Evolutionary conservation across 2,888 invertebrate genomes (phyloP).

Genomic region (Dynastes tityus): DNA sequence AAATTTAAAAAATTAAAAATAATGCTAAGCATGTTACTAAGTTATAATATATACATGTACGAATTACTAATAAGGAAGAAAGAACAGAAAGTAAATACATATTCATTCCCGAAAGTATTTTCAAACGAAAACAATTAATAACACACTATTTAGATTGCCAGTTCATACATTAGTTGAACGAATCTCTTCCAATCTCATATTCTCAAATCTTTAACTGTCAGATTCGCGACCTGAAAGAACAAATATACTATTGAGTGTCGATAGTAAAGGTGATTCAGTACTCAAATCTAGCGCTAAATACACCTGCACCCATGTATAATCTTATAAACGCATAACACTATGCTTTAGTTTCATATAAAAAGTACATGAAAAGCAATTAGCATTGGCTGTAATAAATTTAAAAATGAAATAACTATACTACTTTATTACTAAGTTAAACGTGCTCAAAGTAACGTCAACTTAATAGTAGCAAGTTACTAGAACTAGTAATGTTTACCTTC

Average conservation of each 20-base stretch:
- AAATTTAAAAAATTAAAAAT: slow-evolving; percentile 5
- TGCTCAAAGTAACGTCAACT: neutral
- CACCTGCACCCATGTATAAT: neutral
- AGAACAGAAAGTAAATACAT: slow-evolving; percentile 10
- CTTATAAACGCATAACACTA: neutral
- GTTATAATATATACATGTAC: slow-evolving; percentile 29
- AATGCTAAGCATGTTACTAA: slow-evolving; percentile 23
- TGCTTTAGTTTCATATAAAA: slow-evolving; percentile 5
- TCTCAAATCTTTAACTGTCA: slow-evolving; percentile 30
- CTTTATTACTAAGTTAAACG: too few relatives aligned
- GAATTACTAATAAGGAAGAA: slow-evolving; percentile 13
- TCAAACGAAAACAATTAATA: slow-evolving; percentile 4
- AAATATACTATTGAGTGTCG: neutral
- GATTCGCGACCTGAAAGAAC: slow-evolving; percentile 39
- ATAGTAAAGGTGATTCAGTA: neutral
- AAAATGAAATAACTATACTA: neutral
- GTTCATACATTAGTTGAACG: slow-evolving; percentile 25
- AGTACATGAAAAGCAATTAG: neutral
- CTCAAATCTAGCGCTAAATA: neutral
- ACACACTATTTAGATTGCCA: slow-evolving; percentile 25
- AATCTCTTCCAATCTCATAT: slow-evolving; percentile 12
- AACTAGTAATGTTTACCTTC: slow-evolving; percentile 56
- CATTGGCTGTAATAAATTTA: neutral
- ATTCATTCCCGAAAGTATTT: slow-evolving; percentile 26
- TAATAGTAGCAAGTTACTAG: neutral